phyloP scores from a whole-genome alignment of 2,113 vertebrate genomes.

The Glaucidium brasilianum region DNA sequence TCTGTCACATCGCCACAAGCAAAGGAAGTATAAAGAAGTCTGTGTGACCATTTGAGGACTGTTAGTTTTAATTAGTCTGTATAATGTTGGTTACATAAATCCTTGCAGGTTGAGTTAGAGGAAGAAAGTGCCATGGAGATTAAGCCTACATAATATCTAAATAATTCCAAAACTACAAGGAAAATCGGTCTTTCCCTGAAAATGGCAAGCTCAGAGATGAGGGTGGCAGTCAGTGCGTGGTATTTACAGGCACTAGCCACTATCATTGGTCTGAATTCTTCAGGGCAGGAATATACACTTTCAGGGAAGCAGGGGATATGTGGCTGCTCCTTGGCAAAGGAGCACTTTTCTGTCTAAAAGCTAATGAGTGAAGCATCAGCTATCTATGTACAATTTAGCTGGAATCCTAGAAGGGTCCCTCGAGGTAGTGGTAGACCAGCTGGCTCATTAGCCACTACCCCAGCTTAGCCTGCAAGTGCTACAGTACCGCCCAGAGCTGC shows the following conservation, averaged over 20 bases:
- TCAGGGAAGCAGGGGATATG: not conserved
- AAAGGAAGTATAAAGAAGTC: constrained; percentile 15
- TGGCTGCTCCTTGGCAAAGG: not conserved
- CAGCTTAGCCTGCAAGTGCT: not conserved
- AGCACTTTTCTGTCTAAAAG: not conserved
- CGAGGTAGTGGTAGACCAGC: not conserved
- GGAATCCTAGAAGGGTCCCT: not conserved
- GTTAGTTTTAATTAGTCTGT: constrained; percentile 50
- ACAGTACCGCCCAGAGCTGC: not conserved
- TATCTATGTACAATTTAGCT: not conserved
- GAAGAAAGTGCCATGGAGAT: not conserved
- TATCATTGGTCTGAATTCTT: not conserved
- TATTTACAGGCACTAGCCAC: not conserved
- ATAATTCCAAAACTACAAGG: not conserved
- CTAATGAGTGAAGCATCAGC: not conserved
- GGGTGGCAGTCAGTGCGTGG: fast-evolving
- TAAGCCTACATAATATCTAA: not conserved
- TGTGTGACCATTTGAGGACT: constrained; percentile 18
- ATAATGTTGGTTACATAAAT: constrained; percentile 30
- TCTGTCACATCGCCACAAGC: constrained; percentile 26
- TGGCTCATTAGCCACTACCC: not conserved
- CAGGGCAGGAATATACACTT: not conserved
- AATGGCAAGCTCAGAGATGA: not conserved
- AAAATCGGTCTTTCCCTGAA: not conserved
- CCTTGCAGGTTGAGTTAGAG: not conserved